Base-by-base conservation (phyloP, 2,888 invertebrate genomes). In the Drosophila koepferae region DNA sequence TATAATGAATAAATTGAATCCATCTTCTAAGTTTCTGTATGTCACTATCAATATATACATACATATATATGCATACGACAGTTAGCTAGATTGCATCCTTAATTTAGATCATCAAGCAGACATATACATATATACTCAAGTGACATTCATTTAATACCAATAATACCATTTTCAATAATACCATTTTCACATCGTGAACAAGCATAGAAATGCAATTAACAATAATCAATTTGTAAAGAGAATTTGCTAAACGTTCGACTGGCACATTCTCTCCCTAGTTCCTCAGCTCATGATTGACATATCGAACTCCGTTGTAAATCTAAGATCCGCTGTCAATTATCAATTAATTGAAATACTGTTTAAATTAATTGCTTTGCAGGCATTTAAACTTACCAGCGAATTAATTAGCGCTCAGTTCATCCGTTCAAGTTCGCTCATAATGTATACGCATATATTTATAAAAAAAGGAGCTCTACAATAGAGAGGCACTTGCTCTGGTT, bases 401-500 rank as follows among this genome's bases (percentile, higher is more conserved):
- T 40, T 40, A 31, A 23, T 2, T 8, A 9, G 2, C 1, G 58
- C 3, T 36, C 16, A 73, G 70, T 73, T 40, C 1, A 6, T 16
- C 0, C 5, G 28, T 1, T 20, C 3, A 6, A 23, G 18, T 59
- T 59, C 54, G 5, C n/a, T 23, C 8, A 58, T 4, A 70, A 70
- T 65, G 72, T 61, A 40, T 44, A 34, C 14, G 14, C 12, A 7
- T 31, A n/a, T 7, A 20, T 20, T 20, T 20, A 20, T n/a, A n/a
- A n/a, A n/a, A n/a, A n/a, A n/a, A 56, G 9, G 3, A 18, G 0
- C 2, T 12, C 9, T 77, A 23, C 10, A 73, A 71, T 6, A 44
- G 23, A 10, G 14, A 54, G 14, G 7, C 49, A 0, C 12, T 82
- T 6, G 54, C 31, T 28, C 0, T 81, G 4, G 56, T 74, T 8